Conservation (phyloP, 1,140 invertebrate genomes). For the Phenacoccus solenopsis region DNA sequence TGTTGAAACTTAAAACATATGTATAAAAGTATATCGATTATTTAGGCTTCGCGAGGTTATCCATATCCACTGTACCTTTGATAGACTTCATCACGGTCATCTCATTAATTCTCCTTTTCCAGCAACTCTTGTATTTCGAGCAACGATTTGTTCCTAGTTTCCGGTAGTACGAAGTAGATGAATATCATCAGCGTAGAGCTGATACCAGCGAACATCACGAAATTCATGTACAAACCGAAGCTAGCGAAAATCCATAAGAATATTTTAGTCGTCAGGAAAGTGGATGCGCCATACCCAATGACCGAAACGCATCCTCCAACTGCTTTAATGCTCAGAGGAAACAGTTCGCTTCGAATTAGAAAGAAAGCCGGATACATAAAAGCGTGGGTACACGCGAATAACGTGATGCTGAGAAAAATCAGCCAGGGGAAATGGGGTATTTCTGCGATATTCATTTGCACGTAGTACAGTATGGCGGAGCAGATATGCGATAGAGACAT, state of each 20-base stretch:
- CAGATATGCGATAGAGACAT: slow-evolving; percentile 32
- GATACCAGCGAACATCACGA: slow-evolving; percentile 63
- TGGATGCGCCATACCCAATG: slow-evolving; percentile 33
- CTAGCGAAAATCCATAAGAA: slow-evolving; percentile 45
- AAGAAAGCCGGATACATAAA: slow-evolving; percentile 41
- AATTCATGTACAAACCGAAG: slow-evolving; percentile 54
- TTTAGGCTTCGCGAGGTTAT: too few relatives aligned
- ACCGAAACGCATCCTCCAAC: slow-evolving; percentile 37
- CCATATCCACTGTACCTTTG: too few relatives aligned
- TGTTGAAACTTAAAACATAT: too few relatives aligned
- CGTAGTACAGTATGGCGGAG: slow-evolving; percentile 35
- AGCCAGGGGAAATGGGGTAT: slow-evolving; percentile 35
- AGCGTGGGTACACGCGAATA: slow-evolving; percentile 43
- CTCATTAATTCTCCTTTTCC: slow-evolving; percentile 1
- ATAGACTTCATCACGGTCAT: too few relatives aligned
- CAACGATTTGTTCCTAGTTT: slow-evolving; percentile 66
- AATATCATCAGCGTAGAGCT: slow-evolving; percentile 45
- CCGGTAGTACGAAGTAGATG: slow-evolving; percentile 51
- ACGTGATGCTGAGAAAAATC: slow-evolving; percentile 41
- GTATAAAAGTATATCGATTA: too few relatives aligned
- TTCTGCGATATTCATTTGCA: slow-evolving; percentile 33
- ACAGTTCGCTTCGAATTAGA: slow-evolving; percentile 43
- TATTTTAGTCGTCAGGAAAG: slow-evolving; percentile 62
- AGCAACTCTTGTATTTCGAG: slow-evolving; percentile 47
- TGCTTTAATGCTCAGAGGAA: slow-evolving; percentile 46